Evolutionary conservation across 2,113 vertebrate species (phyloP).

Genomic region (Chaenogobius annularis): DNA sequence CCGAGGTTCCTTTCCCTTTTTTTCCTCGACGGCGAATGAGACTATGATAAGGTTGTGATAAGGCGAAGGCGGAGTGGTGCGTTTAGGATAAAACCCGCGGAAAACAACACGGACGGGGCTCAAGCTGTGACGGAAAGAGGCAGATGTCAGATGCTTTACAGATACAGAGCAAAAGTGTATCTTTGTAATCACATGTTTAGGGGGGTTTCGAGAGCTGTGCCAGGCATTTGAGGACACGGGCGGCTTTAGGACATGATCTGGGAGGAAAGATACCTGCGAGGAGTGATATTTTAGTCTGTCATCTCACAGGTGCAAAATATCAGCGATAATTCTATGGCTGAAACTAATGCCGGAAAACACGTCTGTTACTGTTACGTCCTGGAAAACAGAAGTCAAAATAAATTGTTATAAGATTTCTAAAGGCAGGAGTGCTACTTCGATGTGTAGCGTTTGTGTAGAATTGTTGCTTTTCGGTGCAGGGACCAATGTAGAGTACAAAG

Average conservation of each 20-base stretch:
- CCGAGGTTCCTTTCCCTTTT: slow-evolving; percentile 3
- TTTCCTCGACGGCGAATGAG: slow-evolving; percentile 21
- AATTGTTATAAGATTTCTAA: too few relatives aligned
- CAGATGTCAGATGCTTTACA: slow-evolving; percentile 6
- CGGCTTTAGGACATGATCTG: background rate
- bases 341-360: too few relatives aligned
- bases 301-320: background rate
- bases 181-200: background rate
- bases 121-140: background rate
- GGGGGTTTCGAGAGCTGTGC: background rate
- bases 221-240: background rate
- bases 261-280: background rate
- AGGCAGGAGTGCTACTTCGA: too few relatives aligned
- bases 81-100: slow-evolving; percentile 15
- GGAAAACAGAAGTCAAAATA: too few relatives aligned
- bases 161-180: background rate
- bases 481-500: too few relatives aligned
- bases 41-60: slow-evolving; percentile 33
- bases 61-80: slow-evolving; percentile 16
- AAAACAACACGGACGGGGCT: slow-evolving; percentile 8
- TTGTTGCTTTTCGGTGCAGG: too few relatives aligned
- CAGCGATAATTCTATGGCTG: too few relatives aligned
- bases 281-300: background rate
- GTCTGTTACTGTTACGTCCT: too few relatives aligned
- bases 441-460: too few relatives aligned